Evolutionary conservation across 2,113 vertebrate species (phyloP), one percentile per base, ranked within the genome.

Genomic region (Pyxicephalus adspersus): DNA sequence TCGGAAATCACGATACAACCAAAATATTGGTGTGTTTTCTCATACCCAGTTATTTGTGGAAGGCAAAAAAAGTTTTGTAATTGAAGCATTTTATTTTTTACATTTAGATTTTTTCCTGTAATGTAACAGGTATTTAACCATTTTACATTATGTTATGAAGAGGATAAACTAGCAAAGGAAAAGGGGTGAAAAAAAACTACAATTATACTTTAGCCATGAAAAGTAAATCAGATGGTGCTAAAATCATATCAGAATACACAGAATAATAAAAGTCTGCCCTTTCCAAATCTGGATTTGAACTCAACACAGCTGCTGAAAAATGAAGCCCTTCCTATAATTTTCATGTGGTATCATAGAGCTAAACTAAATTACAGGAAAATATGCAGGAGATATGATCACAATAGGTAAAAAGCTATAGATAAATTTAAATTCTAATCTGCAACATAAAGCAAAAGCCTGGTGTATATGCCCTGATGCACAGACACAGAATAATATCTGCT

Each of bases 221-320:
- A 92, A 89, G 86, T 87, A 91, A 92, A 89, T 93, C 89, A 90
- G 87, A 90, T 91, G 89, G 88, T 89, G 85, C 90, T 89, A 85
- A 91, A 91, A 91, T 92, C 89, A 88, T 88, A 89, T 85, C 88
- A 91, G 90, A 91, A 93, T 92, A 91, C 89, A 91, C 85, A 92
- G 90, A 92, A 91, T 91, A 91, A 91, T 91, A 92, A 93, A 91
- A 91, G 86, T 89, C 88, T 92, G 88, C 86, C 88, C 86, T 90
- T 92, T 92, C 89, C 90, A 91, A 91, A 91, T 90, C 90, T 92
- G 89, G 90, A 92, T 91, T 89, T 92, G 87, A 90, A 89, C 88
- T 89, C 91, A 92, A 91, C 87, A 90, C 87, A 91, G 91, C 87
- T 92, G 88, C 88, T 90, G 89, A 91, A 88, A 89, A 86, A 90